Evolutionary conservation across 2,888 invertebrate genomes (phyloP).

Genomic region (Cerceris ruficornis): DNA sequence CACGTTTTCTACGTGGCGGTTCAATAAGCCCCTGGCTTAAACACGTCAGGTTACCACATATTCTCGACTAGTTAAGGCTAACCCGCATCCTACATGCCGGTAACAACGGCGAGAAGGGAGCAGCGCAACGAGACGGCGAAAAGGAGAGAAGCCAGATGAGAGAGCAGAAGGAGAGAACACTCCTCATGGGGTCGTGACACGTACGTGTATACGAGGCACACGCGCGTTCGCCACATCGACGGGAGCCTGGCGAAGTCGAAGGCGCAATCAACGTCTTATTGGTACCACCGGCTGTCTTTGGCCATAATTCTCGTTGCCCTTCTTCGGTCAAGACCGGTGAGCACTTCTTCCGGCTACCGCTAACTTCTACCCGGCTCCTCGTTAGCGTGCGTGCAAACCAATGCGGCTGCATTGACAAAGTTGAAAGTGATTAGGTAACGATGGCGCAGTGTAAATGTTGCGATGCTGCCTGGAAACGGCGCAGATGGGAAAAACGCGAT

Average conservation of each 20-base stretch:
- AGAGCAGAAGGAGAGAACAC: conserved; percentile 6
- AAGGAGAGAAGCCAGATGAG: neutral
- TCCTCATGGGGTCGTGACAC: conserved; percentile 50
- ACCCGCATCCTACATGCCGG: conserved; percentile 56
- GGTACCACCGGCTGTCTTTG: conserved; percentile 57
- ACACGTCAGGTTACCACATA: conserved; percentile 63
- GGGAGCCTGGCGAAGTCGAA: conserved; percentile 45
- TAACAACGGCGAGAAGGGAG: conserved; percentile 52
- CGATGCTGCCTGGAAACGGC: neutral
- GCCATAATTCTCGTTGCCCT: conserved; percentile 61
- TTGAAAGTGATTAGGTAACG: conserved; percentile 39
- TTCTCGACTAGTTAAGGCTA: conserved; percentile 65
- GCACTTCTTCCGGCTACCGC: conserved; percentile 64
- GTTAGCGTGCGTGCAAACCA: conserved; percentile 43
- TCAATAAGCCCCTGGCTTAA: conserved; percentile 60
- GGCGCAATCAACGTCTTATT: conserved; percentile 66
- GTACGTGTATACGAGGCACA: conserved; percentile 56
- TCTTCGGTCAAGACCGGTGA: conserved; percentile 53
- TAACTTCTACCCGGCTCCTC: conserved; percentile 36
- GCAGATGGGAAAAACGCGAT: too few species aligned
- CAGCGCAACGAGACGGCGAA: conserved; percentile 12
- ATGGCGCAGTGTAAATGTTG: conserved; percentile 11
- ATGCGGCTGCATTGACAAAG: conserved; percentile 44
- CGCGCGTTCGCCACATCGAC: conserved; percentile 58
- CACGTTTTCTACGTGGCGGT: conserved; percentile 73